These are phyloP conservation scores for Callochromis pleurospilus DNA, from an alignment of 2,113 vertebrate genomes.

Conservation along the genomic window DNA sequence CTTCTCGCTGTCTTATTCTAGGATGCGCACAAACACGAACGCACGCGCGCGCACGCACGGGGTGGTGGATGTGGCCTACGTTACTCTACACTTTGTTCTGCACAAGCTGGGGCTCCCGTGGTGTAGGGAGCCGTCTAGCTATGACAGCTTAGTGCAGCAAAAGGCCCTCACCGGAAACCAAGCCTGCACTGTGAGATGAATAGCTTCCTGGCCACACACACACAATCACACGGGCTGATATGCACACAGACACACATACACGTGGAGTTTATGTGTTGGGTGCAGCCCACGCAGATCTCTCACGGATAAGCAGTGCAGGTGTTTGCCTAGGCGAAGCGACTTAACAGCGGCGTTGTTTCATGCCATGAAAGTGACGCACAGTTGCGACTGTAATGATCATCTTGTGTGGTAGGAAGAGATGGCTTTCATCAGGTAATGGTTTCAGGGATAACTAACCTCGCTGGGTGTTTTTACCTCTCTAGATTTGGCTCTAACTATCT, in stretches of 20 bases:
- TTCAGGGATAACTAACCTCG: background rate
- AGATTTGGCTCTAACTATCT: background rate
- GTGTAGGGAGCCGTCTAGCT: conserved; percentile 50
- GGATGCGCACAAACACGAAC: background rate
- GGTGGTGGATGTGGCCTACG: conserved; percentile 43
- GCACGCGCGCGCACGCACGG: background rate
- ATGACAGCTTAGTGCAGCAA: conserved; percentile 51
- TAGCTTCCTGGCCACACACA: conserved; percentile 58
- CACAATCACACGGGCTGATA: conserved; percentile 12
- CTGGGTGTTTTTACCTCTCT: background rate
- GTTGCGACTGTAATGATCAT: conserved; percentile 19
- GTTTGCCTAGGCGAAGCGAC: conserved; percentile 44
- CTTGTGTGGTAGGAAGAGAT: background rate
- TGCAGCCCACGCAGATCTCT: conserved; percentile 56
- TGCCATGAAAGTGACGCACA: conserved; percentile 29
- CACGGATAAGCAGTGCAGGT: conserved; percentile 62
- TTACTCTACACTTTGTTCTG: conserved; percentile 45
- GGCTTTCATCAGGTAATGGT: conserved; percentile 33
- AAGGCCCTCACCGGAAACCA: conserved; percentile 62
- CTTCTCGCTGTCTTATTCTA: background rate
- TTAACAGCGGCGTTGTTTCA: conserved; percentile 13
- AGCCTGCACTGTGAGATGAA: conserved; percentile 55
- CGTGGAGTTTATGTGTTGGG: background rate
- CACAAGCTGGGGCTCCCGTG: conserved; percentile 44
- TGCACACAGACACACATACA: background rate